Conservation (phyloP, 92 coral and sea anemone species). For the Porites divaricata region DNA sequence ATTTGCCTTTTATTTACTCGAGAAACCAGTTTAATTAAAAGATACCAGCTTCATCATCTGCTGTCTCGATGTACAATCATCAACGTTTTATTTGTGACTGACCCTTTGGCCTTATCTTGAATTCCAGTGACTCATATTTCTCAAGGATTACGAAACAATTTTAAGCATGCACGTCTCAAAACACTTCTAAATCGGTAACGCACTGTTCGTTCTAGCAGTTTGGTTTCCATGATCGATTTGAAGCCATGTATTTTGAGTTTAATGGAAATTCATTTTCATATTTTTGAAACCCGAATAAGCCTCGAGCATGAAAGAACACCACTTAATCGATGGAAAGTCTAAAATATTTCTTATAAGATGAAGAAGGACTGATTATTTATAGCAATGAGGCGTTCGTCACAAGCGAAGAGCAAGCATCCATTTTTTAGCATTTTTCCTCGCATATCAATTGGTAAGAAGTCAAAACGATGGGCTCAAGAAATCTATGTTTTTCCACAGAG, state of each 20-base stretch:
- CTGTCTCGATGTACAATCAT: background rate
- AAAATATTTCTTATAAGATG: background rate
- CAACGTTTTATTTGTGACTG: background rate
- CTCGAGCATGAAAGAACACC: too few species aligned
- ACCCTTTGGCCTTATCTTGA: conserved; percentile 40
- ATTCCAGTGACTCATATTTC: conserved; percentile 38
- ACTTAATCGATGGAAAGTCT: background rate
- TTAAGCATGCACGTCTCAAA: background rate
- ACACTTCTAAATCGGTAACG: background rate
- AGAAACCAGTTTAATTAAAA: conserved; percentile 38
- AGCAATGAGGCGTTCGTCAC: conserved; percentile 40
- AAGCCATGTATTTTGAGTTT: too few species aligned
- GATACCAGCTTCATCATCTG: conserved; percentile 4
- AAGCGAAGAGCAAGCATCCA: conserved; percentile 40
- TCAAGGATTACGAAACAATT: conserved; percentile 20
- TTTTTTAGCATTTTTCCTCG: conserved; percentile 47
- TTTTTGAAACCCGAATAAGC: too few species aligned
- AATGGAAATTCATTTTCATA: too few species aligned
- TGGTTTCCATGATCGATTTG: too few species aligned
- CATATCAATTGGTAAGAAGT: conserved; percentile 35
- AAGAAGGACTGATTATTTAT: background rate
- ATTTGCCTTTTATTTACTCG: conserved; percentile 15
- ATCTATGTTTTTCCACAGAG: conserved; percentile 85
- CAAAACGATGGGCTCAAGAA: conserved; percentile 61
- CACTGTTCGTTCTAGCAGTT: background rate